Conservation (phyloP, 2,797 vertebrate genomes). For the Sebastes aleutianus region DNA sequence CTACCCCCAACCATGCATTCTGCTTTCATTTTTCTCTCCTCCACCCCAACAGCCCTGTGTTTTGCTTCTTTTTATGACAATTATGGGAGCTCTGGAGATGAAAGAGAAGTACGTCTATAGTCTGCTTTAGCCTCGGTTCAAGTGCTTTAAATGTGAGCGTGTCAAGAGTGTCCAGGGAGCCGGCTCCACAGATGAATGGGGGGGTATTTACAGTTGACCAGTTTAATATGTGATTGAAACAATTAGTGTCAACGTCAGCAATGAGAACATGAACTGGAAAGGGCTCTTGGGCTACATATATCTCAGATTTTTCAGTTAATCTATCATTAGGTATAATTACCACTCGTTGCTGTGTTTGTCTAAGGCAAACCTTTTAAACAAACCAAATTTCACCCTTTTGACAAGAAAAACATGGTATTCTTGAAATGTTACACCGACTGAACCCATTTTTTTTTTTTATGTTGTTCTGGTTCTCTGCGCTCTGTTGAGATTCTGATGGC, state of each 20-base stretch:
- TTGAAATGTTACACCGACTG: conserved; percentile 23
- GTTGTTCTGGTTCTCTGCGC: conserved; percentile 62
- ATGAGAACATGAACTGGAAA: conserved; percentile 28
- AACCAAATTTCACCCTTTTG: conserved; percentile 32
- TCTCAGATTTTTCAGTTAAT: conserved; percentile 32
- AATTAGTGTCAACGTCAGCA: conserved; percentile 68
- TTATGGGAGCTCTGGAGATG: conserved; percentile 58
- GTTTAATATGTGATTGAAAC: conserved; percentile 70
- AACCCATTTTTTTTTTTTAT: conserved; percentile 14
- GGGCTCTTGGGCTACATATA: conserved; percentile 9
- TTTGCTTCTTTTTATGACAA: conserved; percentile 57
- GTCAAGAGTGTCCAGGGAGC: conserved; percentile 44
- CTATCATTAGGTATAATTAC: conserved; percentile 53
- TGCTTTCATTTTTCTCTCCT: conserved; percentile 58
- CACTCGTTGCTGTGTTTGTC: conserved; percentile 32
- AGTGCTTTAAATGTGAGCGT: conserved; percentile 46
- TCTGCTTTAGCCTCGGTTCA: conserved; percentile 49
- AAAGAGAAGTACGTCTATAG: conserved; percentile 61
- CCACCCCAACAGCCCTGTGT: conserved; percentile 39
- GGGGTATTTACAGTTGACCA: conserved; percentile 68
- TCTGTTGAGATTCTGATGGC: conserved; percentile 57
- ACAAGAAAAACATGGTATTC: conserved; percentile 47
- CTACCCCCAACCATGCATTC: conserved; percentile 64
- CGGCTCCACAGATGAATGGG: conserved; percentile 22
- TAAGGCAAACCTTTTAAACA: conserved; percentile 41